Evolutionary conservation across 2,797 vertebrate species (phyloP).

Genomic region (Sebastolobus altivelis): DNA sequence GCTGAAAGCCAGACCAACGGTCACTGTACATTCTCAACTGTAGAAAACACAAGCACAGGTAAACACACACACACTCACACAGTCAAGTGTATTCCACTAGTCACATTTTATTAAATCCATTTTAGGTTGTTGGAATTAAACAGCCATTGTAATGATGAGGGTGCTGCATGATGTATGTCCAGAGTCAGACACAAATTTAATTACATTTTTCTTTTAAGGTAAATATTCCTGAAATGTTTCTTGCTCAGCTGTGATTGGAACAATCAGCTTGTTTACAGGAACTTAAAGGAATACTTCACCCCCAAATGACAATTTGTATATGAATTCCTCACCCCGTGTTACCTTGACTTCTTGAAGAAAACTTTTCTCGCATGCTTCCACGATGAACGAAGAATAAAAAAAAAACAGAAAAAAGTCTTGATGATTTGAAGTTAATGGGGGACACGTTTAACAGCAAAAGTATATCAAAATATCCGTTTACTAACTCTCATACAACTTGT

Average conservation of each 20-base stretch:
- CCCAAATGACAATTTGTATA: no score
- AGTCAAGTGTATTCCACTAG: no score
- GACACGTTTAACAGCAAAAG: no score
- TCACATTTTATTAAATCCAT: neutral
- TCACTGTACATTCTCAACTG: constrained; percentile 85
- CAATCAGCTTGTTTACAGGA: neutral
- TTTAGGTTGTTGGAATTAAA: neutral
- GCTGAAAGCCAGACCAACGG: constrained; percentile 76
- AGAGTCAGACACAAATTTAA: no score
- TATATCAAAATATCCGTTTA: no score
- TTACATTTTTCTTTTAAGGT: neutral
- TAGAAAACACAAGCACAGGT: constrained; percentile 82
- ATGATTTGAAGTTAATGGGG: no score
- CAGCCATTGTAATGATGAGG: neutral
- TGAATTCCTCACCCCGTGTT: no score
- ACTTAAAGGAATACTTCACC: neutral
- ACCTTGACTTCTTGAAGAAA: no score
- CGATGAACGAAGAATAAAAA: no score
- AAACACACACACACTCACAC: neutral
- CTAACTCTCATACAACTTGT: no score
- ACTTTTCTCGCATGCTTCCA: no score
- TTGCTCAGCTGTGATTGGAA: neutral
- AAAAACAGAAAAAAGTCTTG: no score
- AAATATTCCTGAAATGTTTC: neutral
- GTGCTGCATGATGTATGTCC: neutral